Percentiles rank a stretch among this genome's conserved stretches.
Evolutionary conservation across 2,888 invertebrate genomes (phyloP).

Genomic region (Macrosiphum euphorbiae): DNA sequence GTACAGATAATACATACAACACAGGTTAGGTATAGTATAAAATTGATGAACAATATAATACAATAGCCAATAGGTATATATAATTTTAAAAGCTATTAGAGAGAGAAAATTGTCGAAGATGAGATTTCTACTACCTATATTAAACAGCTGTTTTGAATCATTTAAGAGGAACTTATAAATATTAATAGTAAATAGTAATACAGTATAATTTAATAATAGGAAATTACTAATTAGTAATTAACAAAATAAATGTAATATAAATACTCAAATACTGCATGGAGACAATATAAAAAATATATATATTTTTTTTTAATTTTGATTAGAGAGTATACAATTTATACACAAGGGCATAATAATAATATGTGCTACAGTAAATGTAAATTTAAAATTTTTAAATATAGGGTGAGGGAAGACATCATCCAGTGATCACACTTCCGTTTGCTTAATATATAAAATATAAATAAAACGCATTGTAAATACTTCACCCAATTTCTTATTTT

Average conservation of each 20-base stretch:
- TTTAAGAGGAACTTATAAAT: constrained; percentile 44
- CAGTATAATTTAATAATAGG: neutral
- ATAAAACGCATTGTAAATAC: constrained; percentile 27
- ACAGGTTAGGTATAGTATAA: no score
- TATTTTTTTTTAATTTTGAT: no score
- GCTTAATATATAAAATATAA: neutral
- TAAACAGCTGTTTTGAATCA: constrained; percentile 9
- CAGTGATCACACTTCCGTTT: no score
- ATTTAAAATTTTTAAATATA: no score
- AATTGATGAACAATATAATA: no score
- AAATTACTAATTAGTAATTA: constrained; percentile 1
- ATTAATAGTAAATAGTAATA: constrained; percentile 28
- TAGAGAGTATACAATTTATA: no score
- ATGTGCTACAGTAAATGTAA: no score
- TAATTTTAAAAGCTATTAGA: neutral
- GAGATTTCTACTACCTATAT: constrained; percentile 9
- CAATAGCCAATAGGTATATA: no score
- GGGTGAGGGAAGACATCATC: no score
- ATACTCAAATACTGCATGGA: constrained; percentile 26
- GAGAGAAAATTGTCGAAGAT: constrained; percentile 12
- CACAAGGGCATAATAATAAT: no score
- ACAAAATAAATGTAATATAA: constrained; percentile 17
- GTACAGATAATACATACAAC: no score
- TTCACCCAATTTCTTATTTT: neutral
- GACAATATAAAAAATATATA: neutral